A percentile compares a stretch with the other conserved stretches of the same genome.
Conservation (phyloP, 2,113 vertebrate genomes). For the Collichthys lucidus region DNA sequence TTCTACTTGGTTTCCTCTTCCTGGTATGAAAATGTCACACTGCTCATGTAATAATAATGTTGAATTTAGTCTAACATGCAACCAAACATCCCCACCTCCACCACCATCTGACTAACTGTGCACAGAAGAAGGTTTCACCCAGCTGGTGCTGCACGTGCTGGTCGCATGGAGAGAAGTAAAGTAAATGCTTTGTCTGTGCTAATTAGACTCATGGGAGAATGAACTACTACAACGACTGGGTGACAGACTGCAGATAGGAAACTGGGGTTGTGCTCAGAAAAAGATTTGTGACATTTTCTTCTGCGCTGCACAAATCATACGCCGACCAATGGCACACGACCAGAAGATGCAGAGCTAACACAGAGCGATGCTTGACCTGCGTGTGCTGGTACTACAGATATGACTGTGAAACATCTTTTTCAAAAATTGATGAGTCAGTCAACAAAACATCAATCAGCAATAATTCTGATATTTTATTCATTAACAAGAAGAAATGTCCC, state of each 20-base stretch:
- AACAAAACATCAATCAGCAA: neutral
- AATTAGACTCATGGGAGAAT: slow-evolving; percentile 67
- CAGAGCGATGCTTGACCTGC: neutral
- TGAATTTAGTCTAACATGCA: neutral
- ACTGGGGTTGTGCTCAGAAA: neutral
- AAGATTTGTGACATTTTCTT: slow-evolving; percentile 3
- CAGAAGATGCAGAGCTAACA: neutral
- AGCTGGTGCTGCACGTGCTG: slow-evolving; percentile 18
- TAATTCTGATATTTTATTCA: too few relatives aligned
- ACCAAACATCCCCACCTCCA: neutral
- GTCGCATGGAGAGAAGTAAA: slow-evolving; percentile 21
- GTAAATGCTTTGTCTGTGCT: slow-evolving; percentile 34
- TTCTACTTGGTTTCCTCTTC: too few relatives aligned
- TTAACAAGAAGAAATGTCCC: neutral
- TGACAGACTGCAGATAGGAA: slow-evolving; percentile 1
- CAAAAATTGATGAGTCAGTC: neutral
- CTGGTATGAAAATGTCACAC: neutral
- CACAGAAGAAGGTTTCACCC: slow-evolving; percentile 5
- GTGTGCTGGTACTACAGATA: neutral
- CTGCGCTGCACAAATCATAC: neutral
- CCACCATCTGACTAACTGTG: neutral
- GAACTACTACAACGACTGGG: slow-evolving; percentile 9
- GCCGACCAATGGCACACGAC: neutral
- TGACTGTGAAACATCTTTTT: neutral
- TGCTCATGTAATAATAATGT: neutral